These are phyloP conservation scores for Neoarius graeffei DNA, from an alignment of 2,113 vertebrate genomes.

Conservation along the genomic window DNA sequence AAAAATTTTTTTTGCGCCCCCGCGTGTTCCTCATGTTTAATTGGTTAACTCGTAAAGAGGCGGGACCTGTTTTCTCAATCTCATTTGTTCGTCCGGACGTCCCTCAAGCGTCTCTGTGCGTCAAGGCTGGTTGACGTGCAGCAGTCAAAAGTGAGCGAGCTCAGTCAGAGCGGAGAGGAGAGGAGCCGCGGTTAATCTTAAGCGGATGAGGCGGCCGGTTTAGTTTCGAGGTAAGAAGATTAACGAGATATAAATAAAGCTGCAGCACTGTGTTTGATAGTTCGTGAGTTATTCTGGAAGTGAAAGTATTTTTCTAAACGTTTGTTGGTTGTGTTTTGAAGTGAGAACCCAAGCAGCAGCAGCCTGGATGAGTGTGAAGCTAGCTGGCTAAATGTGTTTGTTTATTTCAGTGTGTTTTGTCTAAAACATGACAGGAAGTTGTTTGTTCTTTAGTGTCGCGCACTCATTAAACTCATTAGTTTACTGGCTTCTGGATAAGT, in stretches of 20 bases:
- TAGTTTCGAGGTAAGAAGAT: conserved; percentile 37
- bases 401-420: no score
- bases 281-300: background rate
- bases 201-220: background rate
- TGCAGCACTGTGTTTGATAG: no score
- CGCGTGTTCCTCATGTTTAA: conserved; percentile 12
- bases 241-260: background rate
- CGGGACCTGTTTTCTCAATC: background rate
- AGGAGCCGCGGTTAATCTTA: background rate
- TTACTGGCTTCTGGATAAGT: no score
- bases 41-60: conserved; percentile 1
- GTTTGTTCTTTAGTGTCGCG: background rate
- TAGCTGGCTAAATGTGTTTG: background rate
- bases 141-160: conserved; percentile 45
- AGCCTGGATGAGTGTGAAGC: background rate
- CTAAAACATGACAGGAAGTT: background rate
- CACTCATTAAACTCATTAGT: background rate
- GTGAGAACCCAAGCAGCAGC: no score
- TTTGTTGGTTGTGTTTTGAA: background rate
- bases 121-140: conserved; percentile 41
- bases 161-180: background rate
- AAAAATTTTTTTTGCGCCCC: background rate
- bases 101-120: background rate
- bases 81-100: conserved; percentile 35
- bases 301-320: background rate